Conservation (phyloP, 2,113 vertebrate species). For the Charina bottae region DNA sequence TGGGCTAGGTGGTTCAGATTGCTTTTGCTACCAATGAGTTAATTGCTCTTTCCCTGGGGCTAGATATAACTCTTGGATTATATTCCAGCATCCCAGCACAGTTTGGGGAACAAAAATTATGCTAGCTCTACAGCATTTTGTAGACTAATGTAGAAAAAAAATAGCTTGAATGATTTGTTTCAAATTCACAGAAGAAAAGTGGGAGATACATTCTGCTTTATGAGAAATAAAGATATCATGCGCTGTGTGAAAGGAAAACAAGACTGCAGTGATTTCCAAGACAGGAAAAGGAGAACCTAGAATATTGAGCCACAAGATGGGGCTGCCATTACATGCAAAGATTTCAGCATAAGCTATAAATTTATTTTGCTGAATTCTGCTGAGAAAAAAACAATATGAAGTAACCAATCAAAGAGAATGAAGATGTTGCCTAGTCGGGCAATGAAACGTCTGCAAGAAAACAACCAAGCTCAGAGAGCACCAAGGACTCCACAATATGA, state of each 20-base stretch:
- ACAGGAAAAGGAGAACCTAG: background rate
- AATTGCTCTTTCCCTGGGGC: background rate
- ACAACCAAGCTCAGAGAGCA: too few species aligned
- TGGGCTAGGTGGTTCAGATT: background rate
- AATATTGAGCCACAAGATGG: constrained; percentile 3
- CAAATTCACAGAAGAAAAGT: background rate
- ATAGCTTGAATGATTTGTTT: background rate
- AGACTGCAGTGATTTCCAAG: background rate
- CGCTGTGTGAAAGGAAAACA: background rate
- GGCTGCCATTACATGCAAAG: background rate
- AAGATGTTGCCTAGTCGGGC: too few species aligned
- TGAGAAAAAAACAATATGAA: background rate
- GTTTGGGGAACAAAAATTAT: background rate
- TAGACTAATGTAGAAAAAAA: background rate
- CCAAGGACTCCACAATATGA: background rate
- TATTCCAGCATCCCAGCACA: background rate
- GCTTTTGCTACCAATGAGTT: background rate
- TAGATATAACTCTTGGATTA: background rate
- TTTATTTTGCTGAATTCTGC: background rate
- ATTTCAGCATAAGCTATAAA: background rate
- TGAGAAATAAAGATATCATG: background rate
- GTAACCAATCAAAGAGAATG: background rate
- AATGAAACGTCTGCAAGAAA: too few species aligned
- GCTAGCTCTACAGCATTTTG: background rate
- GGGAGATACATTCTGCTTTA: too few species aligned